Percentiles rank a stretch among this genome's conserved stretches.
Conservation (phyloP, 2,113 vertebrate genomes). For the Columba janthina region DNA sequence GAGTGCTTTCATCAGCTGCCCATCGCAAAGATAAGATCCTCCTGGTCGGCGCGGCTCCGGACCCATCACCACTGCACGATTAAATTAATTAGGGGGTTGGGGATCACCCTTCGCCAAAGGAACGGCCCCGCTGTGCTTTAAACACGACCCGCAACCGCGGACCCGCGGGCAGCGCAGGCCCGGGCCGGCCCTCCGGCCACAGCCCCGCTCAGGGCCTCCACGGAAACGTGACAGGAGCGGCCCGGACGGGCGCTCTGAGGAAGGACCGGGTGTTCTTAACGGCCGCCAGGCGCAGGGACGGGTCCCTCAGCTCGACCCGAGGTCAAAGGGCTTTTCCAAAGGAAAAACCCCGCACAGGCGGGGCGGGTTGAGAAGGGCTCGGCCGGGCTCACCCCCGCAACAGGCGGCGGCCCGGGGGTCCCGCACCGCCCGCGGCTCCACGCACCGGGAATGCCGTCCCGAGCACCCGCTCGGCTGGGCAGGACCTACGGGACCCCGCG, state of each 20-base stretch:
- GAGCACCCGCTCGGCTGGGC: background rate
- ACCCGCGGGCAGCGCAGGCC: background rate
- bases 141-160: rapidly evolving
- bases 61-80: rapidly evolving
- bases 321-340: too few relatives aligned
- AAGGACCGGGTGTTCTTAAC: background rate
- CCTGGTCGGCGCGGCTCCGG: background rate
- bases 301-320: background rate
- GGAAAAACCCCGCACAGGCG: too few relatives aligned
- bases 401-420: background rate
- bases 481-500: background rate
- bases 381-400: background rate
- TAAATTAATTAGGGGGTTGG: rapidly evolving
- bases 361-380: background rate
- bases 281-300: background rate
- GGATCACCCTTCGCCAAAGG: rapidly evolving
- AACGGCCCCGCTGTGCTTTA: rapidly evolving
- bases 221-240: too few relatives aligned
- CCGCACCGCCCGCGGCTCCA: background rate
- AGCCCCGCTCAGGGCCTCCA: background rate
- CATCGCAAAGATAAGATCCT: rapidly evolving
- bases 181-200: background rate
- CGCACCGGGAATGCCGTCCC: background rate
- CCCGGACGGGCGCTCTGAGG: too few relatives aligned
- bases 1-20: rapidly evolving